These are phyloP conservation scores for Uromys caudimaculatus DNA, from an alignment of 2,797 vertebrate genomes.

Conservation along the genomic window DNA sequence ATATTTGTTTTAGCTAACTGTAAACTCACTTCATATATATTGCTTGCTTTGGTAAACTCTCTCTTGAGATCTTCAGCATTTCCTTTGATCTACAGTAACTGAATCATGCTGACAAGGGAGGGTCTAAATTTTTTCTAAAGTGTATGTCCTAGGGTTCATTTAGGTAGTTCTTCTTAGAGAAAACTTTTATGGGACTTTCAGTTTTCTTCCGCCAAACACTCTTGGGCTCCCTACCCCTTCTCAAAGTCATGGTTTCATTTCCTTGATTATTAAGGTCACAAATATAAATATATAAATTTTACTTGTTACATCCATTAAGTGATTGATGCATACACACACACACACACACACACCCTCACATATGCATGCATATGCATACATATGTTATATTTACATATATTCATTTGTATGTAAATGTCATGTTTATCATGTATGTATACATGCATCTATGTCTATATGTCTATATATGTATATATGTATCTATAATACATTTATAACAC, in stretches of 20 bases:
- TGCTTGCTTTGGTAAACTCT: neutral
- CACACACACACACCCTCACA: neutral
- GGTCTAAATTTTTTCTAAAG: neutral
- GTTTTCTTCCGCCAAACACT: neutral
- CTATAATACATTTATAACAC: too few relatives aligned
- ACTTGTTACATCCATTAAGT: neutral
- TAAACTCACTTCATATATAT: neutral
- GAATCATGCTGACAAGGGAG: neutral
- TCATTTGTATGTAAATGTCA: too few relatives aligned
- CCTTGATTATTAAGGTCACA: neutral
- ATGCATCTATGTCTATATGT: neutral
- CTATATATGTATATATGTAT: too few relatives aligned
- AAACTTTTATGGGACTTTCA: neutral
- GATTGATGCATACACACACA: neutral
- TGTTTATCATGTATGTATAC: too few relatives aligned
- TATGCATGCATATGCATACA: neutral
- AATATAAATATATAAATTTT: neutral
- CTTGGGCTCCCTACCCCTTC: rapidly evolving
- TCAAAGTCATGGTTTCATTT: neutral
- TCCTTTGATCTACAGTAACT: neutral
- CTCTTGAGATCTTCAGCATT: neutral
- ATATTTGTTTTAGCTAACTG: neutral
- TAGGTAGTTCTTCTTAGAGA: neutral
- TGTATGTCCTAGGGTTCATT: neutral
- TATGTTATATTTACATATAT: neutral